These are phyloP conservation scores for Ophion ellenae DNA, from an alignment of 2,888 invertebrate genomes.

Conservation along the genomic window DNA sequence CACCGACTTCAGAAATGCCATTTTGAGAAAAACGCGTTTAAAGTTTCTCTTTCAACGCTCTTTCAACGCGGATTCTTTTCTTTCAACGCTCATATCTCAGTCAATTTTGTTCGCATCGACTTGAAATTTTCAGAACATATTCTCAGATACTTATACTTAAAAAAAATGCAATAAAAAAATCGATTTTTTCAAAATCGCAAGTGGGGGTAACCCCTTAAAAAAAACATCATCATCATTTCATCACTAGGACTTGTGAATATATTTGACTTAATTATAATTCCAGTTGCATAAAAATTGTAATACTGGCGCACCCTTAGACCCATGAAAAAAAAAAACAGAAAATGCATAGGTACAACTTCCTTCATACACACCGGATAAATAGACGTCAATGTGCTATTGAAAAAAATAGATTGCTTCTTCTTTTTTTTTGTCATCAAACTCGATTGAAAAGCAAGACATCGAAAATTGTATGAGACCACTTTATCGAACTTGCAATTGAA, in stretches of 20 bases:
- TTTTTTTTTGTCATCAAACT: not conserved
- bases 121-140: too few relatives aligned
- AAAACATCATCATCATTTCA: not conserved
- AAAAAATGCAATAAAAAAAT: too few relatives aligned
- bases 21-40: too few relatives aligned
- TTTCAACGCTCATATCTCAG: too few relatives aligned
- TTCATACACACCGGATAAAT: not conserved
- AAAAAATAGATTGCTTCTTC: not conserved
- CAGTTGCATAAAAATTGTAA: not conserved
- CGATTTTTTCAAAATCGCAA: too few relatives aligned
- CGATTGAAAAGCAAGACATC: slow-evolving; percentile 3
- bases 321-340: not conserved
- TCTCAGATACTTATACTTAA: too few relatives aligned
- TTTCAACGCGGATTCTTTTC: too few relatives aligned
- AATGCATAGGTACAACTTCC: not conserved
- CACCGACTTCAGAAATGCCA: too few relatives aligned
- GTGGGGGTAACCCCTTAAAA: too few relatives aligned
- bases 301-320: too few relatives aligned
- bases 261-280: not conserved
- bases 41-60: too few relatives aligned
- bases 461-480: not conserved
- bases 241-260: not conserved
- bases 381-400: not conserved
- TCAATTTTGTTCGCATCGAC: too few relatives aligned
- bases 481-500: not conserved